phyloP scores from a whole-genome alignment of 2,797 vertebrate genomes.

The Sebastes melanostomus region DNA sequence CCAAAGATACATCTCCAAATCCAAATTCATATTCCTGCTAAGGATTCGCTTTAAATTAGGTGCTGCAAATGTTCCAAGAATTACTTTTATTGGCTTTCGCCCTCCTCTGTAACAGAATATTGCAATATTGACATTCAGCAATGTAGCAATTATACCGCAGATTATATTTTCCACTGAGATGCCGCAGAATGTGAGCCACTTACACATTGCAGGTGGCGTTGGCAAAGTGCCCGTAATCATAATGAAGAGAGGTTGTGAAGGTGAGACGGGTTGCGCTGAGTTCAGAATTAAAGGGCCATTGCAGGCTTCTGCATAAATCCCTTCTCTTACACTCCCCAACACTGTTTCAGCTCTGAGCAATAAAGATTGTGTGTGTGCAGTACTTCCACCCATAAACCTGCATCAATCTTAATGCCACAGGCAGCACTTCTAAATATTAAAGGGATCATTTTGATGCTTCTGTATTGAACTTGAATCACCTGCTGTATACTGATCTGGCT shows the following conservation, averaged over 20 bases:
- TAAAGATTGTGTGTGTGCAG: not conserved
- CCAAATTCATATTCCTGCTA: conserved; percentile 37
- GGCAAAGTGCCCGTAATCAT: conserved; percentile 36
- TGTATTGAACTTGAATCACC: not conserved
- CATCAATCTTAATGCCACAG: conserved; percentile 16
- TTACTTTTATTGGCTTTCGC: conserved; percentile 9
- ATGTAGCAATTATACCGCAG: conserved; percentile 32
- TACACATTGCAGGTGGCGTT: conserved; percentile 41
- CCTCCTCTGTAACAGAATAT: conserved; percentile 5
- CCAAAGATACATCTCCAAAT: conserved; percentile 8
- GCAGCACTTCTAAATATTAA: conserved; percentile 42
- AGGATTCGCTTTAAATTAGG: conserved; percentile 46
- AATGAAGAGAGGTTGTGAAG: conserved; percentile 41
- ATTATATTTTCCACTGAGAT: conserved; percentile 35
- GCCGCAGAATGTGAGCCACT: conserved; percentile 24
- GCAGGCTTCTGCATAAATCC: conserved; percentile 13
- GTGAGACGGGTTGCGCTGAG: conserved; percentile 3
- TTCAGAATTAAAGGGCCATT: conserved; percentile 48
- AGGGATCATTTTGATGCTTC: not conserved
- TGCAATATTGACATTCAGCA: conserved; percentile 29
- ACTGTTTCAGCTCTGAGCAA: not conserved
- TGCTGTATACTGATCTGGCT: not conserved
- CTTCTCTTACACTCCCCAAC: not conserved
- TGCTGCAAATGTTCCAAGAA: conserved; percentile 43
- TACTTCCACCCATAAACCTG: conserved; percentile 1